These are phyloP conservation scores for Speoplatyrhinus poulsoni DNA, from an alignment of 2,113 vertebrate species.

Conservation along the genomic window DNA sequence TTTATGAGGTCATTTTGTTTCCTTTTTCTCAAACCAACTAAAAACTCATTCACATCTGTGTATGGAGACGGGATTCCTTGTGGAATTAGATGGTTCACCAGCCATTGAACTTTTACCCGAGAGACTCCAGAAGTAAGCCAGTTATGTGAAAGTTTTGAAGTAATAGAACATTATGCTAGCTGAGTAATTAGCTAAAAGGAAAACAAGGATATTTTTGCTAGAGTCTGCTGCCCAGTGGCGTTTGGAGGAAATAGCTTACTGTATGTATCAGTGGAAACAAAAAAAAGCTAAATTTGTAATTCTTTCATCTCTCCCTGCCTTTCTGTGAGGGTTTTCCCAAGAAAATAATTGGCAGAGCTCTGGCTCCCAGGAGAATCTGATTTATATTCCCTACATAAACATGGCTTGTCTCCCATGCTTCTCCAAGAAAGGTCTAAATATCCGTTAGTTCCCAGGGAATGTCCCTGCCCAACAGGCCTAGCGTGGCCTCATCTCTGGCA, in stretches of 20 bases:
- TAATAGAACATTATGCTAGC: too few relatives aligned
- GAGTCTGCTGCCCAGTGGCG: conserved; percentile 9
- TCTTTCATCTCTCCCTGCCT: conserved; percentile 42
- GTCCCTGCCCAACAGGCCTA: conserved; percentile 7
- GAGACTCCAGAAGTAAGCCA: too few relatives aligned
- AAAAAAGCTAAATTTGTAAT: conserved; percentile 27
- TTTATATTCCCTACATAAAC: conserved; percentile 54
- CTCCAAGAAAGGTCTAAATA: neutral
- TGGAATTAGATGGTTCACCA: too few relatives aligned
- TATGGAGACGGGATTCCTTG: too few relatives aligned
- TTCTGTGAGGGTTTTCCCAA: conserved; percentile 53
- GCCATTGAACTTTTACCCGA: too few relatives aligned
- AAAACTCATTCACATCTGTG: too few relatives aligned
- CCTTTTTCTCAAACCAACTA: neutral
- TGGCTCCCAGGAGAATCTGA: conserved; percentile 53
- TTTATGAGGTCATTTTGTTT: neutral
- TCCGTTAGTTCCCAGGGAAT: conserved; percentile 27
- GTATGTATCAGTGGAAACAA: conserved; percentile 45
- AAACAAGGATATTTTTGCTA: conserved; percentile 1
- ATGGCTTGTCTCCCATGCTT: conserved; percentile 10
- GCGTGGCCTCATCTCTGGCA: conserved; percentile 3
- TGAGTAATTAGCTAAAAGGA: too few relatives aligned
- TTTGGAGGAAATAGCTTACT: conserved; percentile 10
- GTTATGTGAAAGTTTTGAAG: too few relatives aligned
- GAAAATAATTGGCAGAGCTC: conserved; percentile 63